Conservation (phyloP, 2,113 vertebrate species). For the Leptosomus discolor region DNA sequence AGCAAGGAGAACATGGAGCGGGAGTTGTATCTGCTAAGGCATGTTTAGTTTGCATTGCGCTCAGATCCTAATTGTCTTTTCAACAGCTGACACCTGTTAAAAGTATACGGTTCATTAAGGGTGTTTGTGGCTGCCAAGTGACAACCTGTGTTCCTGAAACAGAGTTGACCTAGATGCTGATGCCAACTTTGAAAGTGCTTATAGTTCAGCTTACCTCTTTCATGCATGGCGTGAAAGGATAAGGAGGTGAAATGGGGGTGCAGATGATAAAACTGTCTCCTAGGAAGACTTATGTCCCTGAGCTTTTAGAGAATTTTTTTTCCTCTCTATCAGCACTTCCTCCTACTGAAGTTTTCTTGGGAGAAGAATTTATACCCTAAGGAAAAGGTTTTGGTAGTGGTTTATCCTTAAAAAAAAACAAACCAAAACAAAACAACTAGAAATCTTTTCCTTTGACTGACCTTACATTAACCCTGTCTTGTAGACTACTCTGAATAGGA, state of each 20-base stretch:
- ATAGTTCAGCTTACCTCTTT: neutral
- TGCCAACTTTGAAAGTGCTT: neutral
- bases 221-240: fast-evolving
- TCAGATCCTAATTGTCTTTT: neutral
- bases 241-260: neutral
- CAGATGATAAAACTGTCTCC: neutral
- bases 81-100: neutral
- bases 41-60: neutral
- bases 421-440: too few species aligned
- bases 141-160: neutral
- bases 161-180: neutral
- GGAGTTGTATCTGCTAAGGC: neutral
- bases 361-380: neutral
- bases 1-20: neutral
- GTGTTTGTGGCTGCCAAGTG: neutral
- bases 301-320: neutral
- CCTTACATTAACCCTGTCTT: neutral
- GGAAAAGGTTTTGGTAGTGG: neutral
- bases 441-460: neutral
- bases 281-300: neutral
- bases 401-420: neutral
- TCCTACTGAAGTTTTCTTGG: neutral
- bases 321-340: neutral
- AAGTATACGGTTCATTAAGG: neutral
- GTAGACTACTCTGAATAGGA: neutral